phyloP scores from a whole-genome alignment of 2,797 vertebrate genomes.

The Malacoctenus gilli region DNA sequence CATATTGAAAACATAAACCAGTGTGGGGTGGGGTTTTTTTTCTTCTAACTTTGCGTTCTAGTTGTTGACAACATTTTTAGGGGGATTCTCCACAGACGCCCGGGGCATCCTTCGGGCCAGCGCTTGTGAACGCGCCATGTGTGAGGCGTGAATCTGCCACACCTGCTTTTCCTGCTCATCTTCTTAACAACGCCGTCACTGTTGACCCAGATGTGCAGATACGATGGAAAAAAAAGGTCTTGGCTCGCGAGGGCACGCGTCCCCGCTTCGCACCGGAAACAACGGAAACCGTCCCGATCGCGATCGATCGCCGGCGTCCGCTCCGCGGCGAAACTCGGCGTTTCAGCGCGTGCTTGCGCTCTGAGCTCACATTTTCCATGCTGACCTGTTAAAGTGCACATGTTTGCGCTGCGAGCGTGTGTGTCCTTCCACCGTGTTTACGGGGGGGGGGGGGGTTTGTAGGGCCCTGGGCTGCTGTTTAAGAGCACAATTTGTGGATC shows the following conservation, averaged over 20 bases:
- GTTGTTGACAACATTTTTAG: slow-evolving; percentile 1
- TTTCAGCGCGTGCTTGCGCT: slow-evolving; percentile 53
- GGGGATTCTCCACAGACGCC: slow-evolving; percentile 19
- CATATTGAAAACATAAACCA: slow-evolving; percentile 21
- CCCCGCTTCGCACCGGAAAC: slow-evolving; percentile 48
- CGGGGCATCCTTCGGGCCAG: slow-evolving; percentile 3
- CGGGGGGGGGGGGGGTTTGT: slow-evolving; percentile 45
- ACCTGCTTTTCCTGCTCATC: slow-evolving; percentile 27
- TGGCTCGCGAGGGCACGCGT: slow-evolving; percentile 15
- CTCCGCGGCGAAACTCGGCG: slow-evolving; percentile 30
- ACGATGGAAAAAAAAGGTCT: slow-evolving; percentile 24
- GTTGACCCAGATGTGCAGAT: slow-evolving; percentile 7
- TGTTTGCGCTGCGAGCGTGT: slow-evolving; percentile 53
- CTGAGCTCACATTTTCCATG: slow-evolving; percentile 77
- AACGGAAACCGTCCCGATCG: slow-evolving; percentile 33
- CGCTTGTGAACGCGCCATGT: slow-evolving; percentile 2
- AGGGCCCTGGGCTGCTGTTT: slow-evolving; percentile 62
- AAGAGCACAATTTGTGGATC: slow-evolving; percentile 50
- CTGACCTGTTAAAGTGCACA: slow-evolving; percentile 56
- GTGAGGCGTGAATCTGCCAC: slow-evolving; percentile 33
- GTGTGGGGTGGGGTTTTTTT: not conserved
- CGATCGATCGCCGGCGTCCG: slow-evolving; percentile 34
- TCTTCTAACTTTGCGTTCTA: slow-evolving; percentile 1
- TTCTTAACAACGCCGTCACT: slow-evolving; percentile 15
- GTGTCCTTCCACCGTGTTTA: slow-evolving; percentile 66